Percentiles rank a stretch among this genome's conserved stretches.
These are phyloP conservation scores for Oncorhynchus keta DNA, from an alignment of 2,113 vertebrate species.

Conservation along the genomic window DNA sequence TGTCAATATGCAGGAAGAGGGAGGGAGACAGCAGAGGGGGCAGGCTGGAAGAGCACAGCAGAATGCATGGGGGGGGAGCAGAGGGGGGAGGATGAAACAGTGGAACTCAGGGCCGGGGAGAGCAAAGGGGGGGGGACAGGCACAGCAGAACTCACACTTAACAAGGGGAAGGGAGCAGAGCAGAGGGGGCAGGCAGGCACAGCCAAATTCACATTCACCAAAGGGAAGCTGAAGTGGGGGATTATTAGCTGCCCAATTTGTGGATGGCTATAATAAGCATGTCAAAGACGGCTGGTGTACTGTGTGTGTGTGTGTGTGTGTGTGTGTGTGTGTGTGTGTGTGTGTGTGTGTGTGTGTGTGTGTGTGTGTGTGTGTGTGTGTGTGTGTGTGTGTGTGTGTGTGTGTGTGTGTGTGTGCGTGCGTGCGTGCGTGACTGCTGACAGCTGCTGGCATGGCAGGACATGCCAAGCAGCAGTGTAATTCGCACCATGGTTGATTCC, in stretches of 20 bases:
- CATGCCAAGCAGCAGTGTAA: not conserved
- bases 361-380: not conserved
- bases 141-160: no score
- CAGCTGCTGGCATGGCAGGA: not conserved
- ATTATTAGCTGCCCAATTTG: no score
- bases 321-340: no score
- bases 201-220: no score
- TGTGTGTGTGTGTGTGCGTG: not conserved
- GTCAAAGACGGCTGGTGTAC: not conserved
- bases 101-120: no score
- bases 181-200: no score
- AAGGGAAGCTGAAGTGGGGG: not conserved
- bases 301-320: not conserved
- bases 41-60: constrained; percentile 11
- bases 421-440: not conserved
- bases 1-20: not conserved
- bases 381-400: not conserved
- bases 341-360: no score
- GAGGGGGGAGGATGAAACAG: no score
- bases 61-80: no score
- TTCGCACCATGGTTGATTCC: constrained; percentile 19
- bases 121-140: no score
- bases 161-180: no score
- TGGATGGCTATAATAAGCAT: not conserved
- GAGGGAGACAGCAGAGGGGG: not conserved